Base-by-base conservation (phyloP, 2,888 invertebrate genomes). In the Nymphalis c-album region DNA sequence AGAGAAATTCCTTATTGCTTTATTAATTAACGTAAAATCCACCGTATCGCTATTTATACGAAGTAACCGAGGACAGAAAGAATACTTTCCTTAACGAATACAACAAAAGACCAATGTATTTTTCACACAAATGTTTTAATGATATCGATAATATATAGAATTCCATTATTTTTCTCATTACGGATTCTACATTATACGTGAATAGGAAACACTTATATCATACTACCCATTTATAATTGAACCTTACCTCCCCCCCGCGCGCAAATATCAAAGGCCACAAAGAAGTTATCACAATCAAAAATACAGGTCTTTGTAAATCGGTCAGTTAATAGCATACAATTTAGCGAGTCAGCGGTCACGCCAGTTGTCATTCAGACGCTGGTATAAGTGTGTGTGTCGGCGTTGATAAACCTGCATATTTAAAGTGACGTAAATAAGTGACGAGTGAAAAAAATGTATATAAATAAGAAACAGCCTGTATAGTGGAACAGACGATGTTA, bases 321-420 rank as follows among this genome's bases (percentile, higher is more conserved):
- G 68, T 55, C 67, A 55, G 62, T 53, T 58, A 68, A 63, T 70
- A 60, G 64, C 64, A 66, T 67, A 63, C 68, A 57, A 71, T 67
- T 63, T 70, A 64, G 58, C 57, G 47, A 63, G 61, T 63, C 55
- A 51, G 61, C 59, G 46, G 31, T 22, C 48, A 45, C 45, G 61
- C 55, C 72, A 74, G 74, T 74, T 69, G 67, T 67, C 63, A 64
- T 63, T 67, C 57, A 55, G 66, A 53, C 69, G 57, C 63, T 48
- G 70, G 53, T 57, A 53, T 47, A 68, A 58, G 60, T 63, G 73
- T 62, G 57, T 69, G 73, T 69, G 68, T 67, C 26, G n/a, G 18
- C 26, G n/a, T 4, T 7, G 6, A 57, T 40, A 57, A 40, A 35
- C 7, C 31, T n/a, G 16, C 40, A 58, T 31, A 45, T 26, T 40